Percentiles rank a stretch among this genome's conserved stretches.
Conservation (phyloP, 1,140 invertebrate genomes). For the Caerostris darwini region DNA sequence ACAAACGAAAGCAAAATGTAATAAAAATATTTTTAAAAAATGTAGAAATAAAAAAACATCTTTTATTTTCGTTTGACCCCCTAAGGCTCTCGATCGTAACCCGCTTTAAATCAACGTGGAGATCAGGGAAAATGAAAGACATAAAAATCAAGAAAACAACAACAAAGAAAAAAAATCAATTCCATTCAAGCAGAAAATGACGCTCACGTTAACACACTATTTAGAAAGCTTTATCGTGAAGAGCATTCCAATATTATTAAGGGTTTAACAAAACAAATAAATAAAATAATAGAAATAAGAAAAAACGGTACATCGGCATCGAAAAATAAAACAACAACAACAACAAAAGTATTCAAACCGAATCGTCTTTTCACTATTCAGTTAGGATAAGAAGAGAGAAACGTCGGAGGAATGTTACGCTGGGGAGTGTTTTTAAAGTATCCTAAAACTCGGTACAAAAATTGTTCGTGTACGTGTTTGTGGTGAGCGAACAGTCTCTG, state of each 20-base stretch:
- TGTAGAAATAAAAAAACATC: background rate
- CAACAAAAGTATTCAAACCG: too few species aligned
- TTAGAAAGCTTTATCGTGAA: constrained; percentile 57
- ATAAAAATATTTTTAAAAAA: background rate
- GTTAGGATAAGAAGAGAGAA: background rate
- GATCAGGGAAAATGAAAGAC: constrained; percentile 47
- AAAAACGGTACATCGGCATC: too few species aligned
- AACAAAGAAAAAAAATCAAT: background rate
- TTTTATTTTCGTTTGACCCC: background rate
- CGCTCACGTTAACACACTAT: constrained; percentile 61
- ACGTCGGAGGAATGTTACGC: background rate
- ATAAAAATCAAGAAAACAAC: constrained; percentile 22
- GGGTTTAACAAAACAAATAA: constrained; percentile 49
- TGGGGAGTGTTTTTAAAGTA: background rate
- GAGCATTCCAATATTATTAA: constrained; percentile 69
- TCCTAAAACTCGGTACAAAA: background rate
- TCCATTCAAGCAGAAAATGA: constrained; percentile 49
- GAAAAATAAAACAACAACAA: too few species aligned
- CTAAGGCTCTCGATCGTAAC: constrained; percentile 32
- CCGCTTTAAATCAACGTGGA: constrained; percentile 60
- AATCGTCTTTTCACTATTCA: too few species aligned
- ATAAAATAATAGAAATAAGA: background rate
- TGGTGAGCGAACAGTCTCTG: background rate
- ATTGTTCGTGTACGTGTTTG: background rate
- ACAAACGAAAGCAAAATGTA: background rate